These are phyloP conservation scores for Aulostomus chinensis DNA, from an alignment of 2,797 vertebrate species.

Conservation along the genomic window DNA sequence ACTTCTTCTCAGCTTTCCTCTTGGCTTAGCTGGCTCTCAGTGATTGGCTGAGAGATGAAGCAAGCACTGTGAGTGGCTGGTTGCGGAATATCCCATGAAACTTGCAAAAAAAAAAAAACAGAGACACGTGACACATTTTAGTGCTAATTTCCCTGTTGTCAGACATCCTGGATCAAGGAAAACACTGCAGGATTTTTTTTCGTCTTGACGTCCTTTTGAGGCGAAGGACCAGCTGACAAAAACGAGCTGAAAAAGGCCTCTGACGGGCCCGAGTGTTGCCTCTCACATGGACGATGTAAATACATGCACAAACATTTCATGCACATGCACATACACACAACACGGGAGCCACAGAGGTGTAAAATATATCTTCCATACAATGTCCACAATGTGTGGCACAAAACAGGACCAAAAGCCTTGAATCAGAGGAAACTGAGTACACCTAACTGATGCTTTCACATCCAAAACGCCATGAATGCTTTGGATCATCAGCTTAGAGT, in stretches of 20 bases:
- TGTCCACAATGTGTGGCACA: conserved; percentile 45
- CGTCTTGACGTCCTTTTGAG: conserved; percentile 15
- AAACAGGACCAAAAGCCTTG: conserved; percentile 72
- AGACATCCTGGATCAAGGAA: conserved; percentile 14
- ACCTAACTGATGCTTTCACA: conserved; percentile 57
- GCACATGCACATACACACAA: conserved; percentile 36
- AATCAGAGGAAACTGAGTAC: conserved; percentile 70
- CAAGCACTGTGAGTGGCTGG: conserved; percentile 1
- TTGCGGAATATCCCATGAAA: conserved; percentile 1
- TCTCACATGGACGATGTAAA: conserved; percentile 53
- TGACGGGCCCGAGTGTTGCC: conserved; percentile 32
- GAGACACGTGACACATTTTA: conserved; percentile 17
- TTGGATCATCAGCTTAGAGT: conserved; percentile 65
- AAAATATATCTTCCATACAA: conserved; percentile 48
- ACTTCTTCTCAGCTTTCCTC: conserved; percentile 16
- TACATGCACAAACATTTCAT: too few relatives aligned
- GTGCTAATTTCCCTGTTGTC: conserved; percentile 30
- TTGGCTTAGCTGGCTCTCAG: conserved; percentile 4
- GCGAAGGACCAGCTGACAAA: conserved; percentile 22
- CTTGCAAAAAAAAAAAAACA: not conserved
- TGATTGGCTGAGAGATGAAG: conserved; percentile 3
- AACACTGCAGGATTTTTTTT: conserved; percentile 7
- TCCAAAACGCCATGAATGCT: conserved; percentile 61
- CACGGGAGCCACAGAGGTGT: conserved; percentile 25
- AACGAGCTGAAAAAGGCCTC: conserved; percentile 37